phyloP scores from a whole-genome alignment of 2,797 vertebrate species.

The Coracias cyanogaster region DNA sequence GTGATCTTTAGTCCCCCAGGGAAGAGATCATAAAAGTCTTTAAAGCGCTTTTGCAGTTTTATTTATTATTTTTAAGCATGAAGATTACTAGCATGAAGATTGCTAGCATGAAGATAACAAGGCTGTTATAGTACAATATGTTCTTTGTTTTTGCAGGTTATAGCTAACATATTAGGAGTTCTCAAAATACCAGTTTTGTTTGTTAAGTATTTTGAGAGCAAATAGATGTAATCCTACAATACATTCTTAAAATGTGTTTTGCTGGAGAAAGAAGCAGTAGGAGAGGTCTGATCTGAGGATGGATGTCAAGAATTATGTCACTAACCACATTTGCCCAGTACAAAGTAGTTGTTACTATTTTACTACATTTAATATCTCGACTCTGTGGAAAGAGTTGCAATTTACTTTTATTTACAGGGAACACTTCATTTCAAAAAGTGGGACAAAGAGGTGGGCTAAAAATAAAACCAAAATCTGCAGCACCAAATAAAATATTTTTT shows the following conservation, averaged over 20 bases:
- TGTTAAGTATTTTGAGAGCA: slow-evolving; percentile 76
- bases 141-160: slow-evolving; percentile 79
- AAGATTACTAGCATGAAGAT: slow-evolving; percentile 56
- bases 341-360: background rate
- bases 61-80: slow-evolving; percentile 65
- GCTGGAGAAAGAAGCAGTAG: slow-evolving; percentile 2
- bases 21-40: slow-evolving; percentile 67
- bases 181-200: slow-evolving; percentile 76
- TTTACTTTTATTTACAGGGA: background rate
- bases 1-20: slow-evolving; percentile 64
- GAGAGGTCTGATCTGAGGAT: background rate
- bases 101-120: slow-evolving; percentile 72
- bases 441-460: background rate
- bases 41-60: slow-evolving; percentile 67
- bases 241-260: slow-evolving; percentile 43
- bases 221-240: slow-evolving; percentile 67
- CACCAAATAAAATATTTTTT: background rate
- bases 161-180: slow-evolving; percentile 78
- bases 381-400: background rate
- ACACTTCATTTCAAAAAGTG: background rate
- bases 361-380: background rate
- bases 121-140: slow-evolving; percentile 71
- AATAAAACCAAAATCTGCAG: background rate
- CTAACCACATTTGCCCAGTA: background rate
- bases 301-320: background rate